Base-by-base conservation (phyloP, 1,140 invertebrate genomes). In the Ephestia elutella region DNA sequence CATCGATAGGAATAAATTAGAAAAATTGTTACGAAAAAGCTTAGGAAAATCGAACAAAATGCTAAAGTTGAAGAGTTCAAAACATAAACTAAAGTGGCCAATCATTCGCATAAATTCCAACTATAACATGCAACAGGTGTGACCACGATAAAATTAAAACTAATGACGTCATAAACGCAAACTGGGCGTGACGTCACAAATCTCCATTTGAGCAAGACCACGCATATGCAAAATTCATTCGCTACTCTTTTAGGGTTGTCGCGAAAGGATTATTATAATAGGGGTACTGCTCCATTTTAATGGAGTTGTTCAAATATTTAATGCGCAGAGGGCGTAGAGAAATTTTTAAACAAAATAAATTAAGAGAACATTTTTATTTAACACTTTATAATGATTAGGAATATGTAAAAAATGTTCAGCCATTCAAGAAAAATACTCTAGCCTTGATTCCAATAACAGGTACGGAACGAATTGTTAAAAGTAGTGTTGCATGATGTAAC, bases 301-400 rank as follows among this genome's bases (percentile, higher is more conserved):
- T 80, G 70, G 38, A 44, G 38, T 44, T 10, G 38, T 44, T 44
- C 38, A 44, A 44, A 44, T 44, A 44, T 44, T 44, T 15, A 44
- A 44, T 56, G 75, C 71, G 70, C 75, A 74, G 78, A 72, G 70
- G 57, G 67, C 63, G 78, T 15, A 13, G 38, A 44, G 55, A 44
- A 50, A 57, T 62, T 49, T 60, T 15, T 18, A 61, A 10, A 44
- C 28, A 56, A 35, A 60, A 66, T 75, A 75, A 75, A 64, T 68
- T 10, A 17, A n/a, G 32, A 65, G 1, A 32, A 32, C 30, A 32
- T 32, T 10, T 10, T 32, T 10, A 32, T 7, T 32, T 32, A 28
- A 5, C 3, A 28, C 8, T 5, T 5, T 28, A 28, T 28, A 28
- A 28, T 5, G 8, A 5, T 28, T 28, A 28, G 8, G 25, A 28